Evolutionary conservation across 2,113 vertebrate species (phyloP).

Genomic region (Vulpes vulpes): DNA sequence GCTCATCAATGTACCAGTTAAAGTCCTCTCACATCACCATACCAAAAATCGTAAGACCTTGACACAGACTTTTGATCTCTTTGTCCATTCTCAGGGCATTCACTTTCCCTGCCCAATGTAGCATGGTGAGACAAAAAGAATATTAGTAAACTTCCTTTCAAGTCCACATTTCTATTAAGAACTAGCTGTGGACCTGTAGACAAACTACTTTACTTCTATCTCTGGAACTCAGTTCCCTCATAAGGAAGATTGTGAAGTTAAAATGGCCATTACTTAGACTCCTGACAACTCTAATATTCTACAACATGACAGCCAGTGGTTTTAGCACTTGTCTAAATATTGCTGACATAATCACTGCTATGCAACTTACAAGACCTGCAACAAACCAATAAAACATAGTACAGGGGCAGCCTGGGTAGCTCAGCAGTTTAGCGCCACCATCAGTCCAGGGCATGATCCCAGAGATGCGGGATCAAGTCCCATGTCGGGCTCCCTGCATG

Average conservation of each 20-base stretch:
- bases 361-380: not conserved
- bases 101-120: not conserved
- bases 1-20: not conserved
- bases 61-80: not conserved
- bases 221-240: not conserved
- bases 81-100: not conserved
- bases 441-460: too few species aligned
- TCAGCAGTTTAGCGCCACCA: too few species aligned
- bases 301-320: not conserved
- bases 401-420: not conserved
- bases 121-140: not conserved
- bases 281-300: not conserved
- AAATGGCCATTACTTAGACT: not conserved
- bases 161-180: not conserved
- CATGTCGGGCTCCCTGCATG: too few species aligned
- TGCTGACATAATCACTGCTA: not conserved
- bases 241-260: conserved; percentile 7
- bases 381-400: not conserved
- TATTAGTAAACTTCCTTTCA: not conserved
- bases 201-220: not conserved
- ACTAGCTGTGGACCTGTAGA: not conserved
- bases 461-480: too few species aligned
- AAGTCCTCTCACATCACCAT: not conserved
- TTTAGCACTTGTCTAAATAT: not conserved
- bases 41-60: not conserved